phyloP scores from a whole-genome alignment of 1,140 invertebrate genomes.

The Steinernema feltiae region DNA sequence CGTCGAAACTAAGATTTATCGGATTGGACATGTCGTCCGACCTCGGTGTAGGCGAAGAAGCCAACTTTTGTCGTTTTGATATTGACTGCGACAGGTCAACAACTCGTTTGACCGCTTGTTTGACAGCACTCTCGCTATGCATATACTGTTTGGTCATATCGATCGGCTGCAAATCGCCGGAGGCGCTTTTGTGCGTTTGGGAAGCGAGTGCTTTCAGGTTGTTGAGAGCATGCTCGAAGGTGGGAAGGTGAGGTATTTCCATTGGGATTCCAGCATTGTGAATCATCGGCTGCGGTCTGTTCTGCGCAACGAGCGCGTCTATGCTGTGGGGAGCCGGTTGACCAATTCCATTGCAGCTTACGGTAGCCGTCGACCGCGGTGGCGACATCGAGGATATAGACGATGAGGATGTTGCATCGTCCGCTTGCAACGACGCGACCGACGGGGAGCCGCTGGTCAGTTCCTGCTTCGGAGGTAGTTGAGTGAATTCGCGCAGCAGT shows the following conservation, averaged over 20 bases:
- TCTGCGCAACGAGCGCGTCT: background rate
- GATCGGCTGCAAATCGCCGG: background rate
- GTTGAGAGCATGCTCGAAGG: background rate
- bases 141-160: conserved; percentile 6
- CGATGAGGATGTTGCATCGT: conserved; percentile 1
- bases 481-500: conserved; percentile 8
- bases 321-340: conserved; percentile 4
- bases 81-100: background rate
- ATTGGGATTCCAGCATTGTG: background rate
- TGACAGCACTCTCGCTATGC: background rate
- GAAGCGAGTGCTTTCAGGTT: background rate
- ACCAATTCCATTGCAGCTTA: background rate
- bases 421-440: background rate
- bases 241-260: background rate
- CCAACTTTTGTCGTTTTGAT: background rate
- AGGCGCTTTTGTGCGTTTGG: background rate
- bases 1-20: conserved; percentile 13
- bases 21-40: background rate
- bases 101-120: background rate
- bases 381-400: background rate
- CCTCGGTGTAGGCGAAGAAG: background rate
- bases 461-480: conserved; percentile 1
- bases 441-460: background rate
- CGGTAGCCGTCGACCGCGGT: background rate
- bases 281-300: background rate